Percentiles rank a stretch among this genome's conserved stretches.
Conservation (phyloP, 2,888 invertebrate genomes). For the Drosophila algonquin region DNA sequence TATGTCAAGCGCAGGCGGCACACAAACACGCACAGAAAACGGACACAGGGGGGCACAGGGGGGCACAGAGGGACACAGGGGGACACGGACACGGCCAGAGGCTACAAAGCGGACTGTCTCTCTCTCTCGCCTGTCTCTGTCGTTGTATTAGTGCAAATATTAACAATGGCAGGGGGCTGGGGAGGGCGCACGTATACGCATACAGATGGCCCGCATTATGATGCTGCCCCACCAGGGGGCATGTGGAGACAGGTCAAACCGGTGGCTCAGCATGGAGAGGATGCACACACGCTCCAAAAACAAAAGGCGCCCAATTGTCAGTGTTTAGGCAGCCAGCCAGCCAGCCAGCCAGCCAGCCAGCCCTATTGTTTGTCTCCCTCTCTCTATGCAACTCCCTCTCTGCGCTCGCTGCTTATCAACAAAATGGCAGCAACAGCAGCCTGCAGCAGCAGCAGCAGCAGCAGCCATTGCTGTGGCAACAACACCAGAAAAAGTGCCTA, state of each 20-base stretch:
- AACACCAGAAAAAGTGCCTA: conserved; percentile 41
- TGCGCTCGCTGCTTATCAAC: conserved; percentile 64
- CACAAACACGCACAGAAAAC: too few relatives aligned
- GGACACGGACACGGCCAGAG: conserved; percentile 6
- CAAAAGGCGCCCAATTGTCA: conserved; percentile 64
- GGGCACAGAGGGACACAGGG: too few relatives aligned
- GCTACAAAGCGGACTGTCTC: conserved; percentile 14
- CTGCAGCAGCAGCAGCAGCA: background rate
- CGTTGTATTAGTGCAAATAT: conserved; percentile 50
- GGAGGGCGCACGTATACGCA: conserved; percentile 65
- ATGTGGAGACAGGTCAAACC: conserved; percentile 33
- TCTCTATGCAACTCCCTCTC: background rate
- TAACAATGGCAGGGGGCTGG: conserved; percentile 47
- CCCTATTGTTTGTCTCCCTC: conserved; percentile 57
- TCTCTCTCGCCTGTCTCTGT: background rate
- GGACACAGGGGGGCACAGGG: too few relatives aligned
- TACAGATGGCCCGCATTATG: conserved; percentile 76
- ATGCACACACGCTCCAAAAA: conserved; percentile 39
- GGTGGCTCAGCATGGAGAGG: conserved; percentile 37
- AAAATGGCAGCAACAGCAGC: conserved; percentile 56
- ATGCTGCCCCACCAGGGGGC: conserved; percentile 1
- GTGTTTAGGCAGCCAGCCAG: conserved; percentile 31
- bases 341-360: background rate
- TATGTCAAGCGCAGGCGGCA: conserved; percentile 61
- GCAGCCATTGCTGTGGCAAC: background rate